phyloP scores from a whole-genome alignment of 1,140 invertebrate genomes.

The Bathynomus jamesi region DNA sequence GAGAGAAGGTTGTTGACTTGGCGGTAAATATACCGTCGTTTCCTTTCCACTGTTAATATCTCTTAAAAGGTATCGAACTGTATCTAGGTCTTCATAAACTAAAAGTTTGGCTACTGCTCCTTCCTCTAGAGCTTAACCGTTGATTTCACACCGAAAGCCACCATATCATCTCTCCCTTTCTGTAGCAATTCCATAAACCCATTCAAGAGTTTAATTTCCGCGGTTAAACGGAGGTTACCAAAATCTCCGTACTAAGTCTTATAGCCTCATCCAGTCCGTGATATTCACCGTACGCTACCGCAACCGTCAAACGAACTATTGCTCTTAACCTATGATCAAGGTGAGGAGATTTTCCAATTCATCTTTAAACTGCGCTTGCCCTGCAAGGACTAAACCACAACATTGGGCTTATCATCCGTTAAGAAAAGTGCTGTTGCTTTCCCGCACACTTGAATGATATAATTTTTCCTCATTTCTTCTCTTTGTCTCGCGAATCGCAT shows the following conservation, averaged over 20 bases:
- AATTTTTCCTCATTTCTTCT: conserved; percentile 7
- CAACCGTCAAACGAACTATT: not conserved
- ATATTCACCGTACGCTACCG: conserved; percentile 10
- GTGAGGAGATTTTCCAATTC: conserved; percentile 8
- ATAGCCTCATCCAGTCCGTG: conserved; percentile 13
- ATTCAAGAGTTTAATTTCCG: conserved; percentile 7
- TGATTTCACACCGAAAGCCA: conserved; percentile 1
- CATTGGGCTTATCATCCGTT: conserved; percentile 5
- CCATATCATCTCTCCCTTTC: conserved; percentile 8
- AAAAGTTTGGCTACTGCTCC: conserved; percentile 9
- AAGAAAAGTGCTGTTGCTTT: conserved; percentile 12
- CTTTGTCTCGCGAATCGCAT: conserved; percentile 6
- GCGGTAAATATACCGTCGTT: not conserved
- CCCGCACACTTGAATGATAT: conserved; percentile 8
- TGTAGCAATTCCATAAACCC: conserved; percentile 5
- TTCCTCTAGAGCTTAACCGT: conserved; percentile 9
- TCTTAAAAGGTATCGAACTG: not conserved
- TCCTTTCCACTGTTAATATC: not conserved
- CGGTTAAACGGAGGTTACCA: conserved; percentile 5
- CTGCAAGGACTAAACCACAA: conserved; percentile 6
- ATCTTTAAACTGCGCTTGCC: conserved; percentile 17
- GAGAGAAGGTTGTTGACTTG: not conserved
- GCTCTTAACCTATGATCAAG: conserved; percentile 7
- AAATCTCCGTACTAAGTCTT: not conserved
- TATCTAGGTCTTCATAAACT: not conserved